Evolutionary conservation across 2,113 vertebrate genomes (phyloP).

Genomic region (Cynoglossus semilaevis): DNA sequence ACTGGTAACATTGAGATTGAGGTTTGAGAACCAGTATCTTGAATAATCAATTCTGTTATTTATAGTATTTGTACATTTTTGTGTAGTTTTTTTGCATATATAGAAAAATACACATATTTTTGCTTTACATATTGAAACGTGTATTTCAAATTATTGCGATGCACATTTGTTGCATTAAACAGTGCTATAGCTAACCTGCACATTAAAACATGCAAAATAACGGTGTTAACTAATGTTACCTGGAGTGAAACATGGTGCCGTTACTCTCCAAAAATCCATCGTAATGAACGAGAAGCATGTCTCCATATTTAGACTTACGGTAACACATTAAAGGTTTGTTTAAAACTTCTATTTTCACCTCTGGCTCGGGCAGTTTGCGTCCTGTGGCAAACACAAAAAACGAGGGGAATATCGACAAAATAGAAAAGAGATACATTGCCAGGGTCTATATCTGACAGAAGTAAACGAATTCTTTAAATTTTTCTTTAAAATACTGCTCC

Average conservation of each 20-base stretch:
- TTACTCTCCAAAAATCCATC: slow-evolving; percentile 89
- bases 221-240: slow-evolving; percentile 74
- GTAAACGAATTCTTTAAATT: not conserved
- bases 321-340: slow-evolving; percentile 89
- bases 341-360: slow-evolving; percentile 89
- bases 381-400: slow-evolving; percentile 67
- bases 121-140: no score
- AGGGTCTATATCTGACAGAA: not conserved
- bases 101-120: no score
- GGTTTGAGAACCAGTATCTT: no score
- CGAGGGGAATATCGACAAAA: slow-evolving; percentile 59
- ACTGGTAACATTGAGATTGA: no score
- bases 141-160: no score
- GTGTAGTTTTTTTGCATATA: no score
- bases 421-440: slow-evolving; percentile 65
- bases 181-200: not conserved
- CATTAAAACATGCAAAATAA: not conserved
- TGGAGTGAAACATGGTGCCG: slow-evolving; percentile 90
- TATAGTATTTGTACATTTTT: no score
- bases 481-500: not conserved
- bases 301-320: slow-evolving; percentile 87
- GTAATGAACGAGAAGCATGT: slow-evolving; percentile 90
- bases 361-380: slow-evolving; percentile 87
- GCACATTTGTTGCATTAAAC: no score
- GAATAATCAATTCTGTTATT: no score